Conservation (phyloP, 2,113 vertebrate species). For the Lucifuga dentata region DNA sequence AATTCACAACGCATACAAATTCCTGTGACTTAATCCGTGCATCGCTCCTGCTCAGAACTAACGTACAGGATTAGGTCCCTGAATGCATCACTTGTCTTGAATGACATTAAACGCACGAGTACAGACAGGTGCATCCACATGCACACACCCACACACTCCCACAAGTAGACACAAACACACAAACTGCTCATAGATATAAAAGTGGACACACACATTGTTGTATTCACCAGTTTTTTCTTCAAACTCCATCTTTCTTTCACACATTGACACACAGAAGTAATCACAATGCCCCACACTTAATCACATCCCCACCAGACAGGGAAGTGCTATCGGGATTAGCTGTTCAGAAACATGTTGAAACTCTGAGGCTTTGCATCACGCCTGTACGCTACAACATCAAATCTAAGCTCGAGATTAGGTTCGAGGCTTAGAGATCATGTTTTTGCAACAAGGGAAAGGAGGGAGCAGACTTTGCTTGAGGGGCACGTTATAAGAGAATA, state of each 20-base stretch:
- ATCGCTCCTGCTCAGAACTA: constrained; percentile 14
- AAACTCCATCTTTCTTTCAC: constrained; percentile 23
- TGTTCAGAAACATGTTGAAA: constrained; percentile 11
- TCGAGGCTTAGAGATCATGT: constrained; percentile 35
- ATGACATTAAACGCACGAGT: constrained; percentile 12
- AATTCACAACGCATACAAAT: constrained; percentile 44
- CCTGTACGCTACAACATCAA: neutral
- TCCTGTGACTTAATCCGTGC: constrained; percentile 35
- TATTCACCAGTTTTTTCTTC: neutral
- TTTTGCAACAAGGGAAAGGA: constrained; percentile 19
- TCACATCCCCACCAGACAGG: constrained; percentile 29
- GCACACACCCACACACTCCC: neutral
- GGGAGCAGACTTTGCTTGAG: neutral
- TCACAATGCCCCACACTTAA: constrained; percentile 16
- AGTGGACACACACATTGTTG: neutral
- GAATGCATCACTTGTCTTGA: constrained; percentile 8
- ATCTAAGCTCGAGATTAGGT: constrained; percentile 18
- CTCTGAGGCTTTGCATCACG: neutral
- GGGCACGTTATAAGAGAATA: neutral
- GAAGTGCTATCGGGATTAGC: constrained; percentile 50
- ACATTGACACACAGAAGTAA: no score
- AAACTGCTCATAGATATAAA: constrained; percentile 4
- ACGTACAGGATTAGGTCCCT: constrained; percentile 21
- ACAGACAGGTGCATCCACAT: no score
- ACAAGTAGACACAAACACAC: neutral